Conservation (phyloP, 2,797 vertebrate species). For the Intellagama lesueurii region DNA sequence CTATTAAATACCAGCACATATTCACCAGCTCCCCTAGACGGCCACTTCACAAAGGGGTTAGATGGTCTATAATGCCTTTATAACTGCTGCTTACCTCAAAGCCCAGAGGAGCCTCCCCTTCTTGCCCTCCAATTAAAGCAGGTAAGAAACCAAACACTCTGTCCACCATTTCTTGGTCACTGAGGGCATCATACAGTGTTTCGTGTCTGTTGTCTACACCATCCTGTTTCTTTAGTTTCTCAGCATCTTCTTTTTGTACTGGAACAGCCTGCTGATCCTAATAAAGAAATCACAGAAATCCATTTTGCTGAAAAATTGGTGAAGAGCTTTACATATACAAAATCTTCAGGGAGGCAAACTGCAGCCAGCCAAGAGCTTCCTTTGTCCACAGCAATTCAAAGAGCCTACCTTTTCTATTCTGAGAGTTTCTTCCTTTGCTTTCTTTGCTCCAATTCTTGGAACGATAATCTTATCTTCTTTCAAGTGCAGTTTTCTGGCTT, state of each 20-base stretch:
- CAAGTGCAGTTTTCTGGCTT: conserved; percentile 45
- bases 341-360: background rate
- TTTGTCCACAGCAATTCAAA: background rate
- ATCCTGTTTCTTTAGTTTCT: conserved; percentile 65
- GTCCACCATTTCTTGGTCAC: conserved; percentile 92
- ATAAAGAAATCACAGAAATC: conserved; percentile 51
- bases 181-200: conserved; percentile 79
- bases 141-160: conserved; percentile 93
- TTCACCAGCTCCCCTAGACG: background rate
- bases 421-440: conserved; percentile 45
- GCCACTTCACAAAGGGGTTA: background rate
- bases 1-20: background rate
- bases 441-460: conserved; percentile 36
- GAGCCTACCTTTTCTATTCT: conserved; percentile 43
- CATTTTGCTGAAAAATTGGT: conserved; percentile 7
- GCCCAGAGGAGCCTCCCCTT: conserved; percentile 83
- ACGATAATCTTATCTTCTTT: conserved; percentile 42
- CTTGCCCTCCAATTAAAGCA: conserved; percentile 81
- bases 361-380: background rate
- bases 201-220: conserved; percentile 64
- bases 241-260: conserved; percentile 72
- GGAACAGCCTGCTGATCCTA: conserved; percentile 78
- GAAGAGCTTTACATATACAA: background rate
- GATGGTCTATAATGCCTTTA: conserved; percentile 4
- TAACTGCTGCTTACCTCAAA: conserved; percentile 82